Evolutionary conservation across 2,888 invertebrate species (phyloP).

Genomic region (Steinernema carpocapsae): DNA sequence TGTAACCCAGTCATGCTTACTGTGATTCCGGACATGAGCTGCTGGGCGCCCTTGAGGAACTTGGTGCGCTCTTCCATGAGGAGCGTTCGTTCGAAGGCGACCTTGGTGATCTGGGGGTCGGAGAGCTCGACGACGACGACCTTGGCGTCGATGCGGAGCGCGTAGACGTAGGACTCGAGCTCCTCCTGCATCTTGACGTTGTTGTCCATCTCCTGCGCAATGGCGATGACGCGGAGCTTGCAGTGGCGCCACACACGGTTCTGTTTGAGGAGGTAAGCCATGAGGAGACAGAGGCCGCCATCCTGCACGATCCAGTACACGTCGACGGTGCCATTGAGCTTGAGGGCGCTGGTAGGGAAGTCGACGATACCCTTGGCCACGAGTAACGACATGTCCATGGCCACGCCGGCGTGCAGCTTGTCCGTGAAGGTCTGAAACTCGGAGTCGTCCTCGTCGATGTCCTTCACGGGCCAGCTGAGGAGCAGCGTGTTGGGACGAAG

Average conservation of each 20-base stretch:
- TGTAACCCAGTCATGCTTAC: neutral
- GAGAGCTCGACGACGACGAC: slow-evolving; percentile 77
- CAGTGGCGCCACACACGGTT: slow-evolving; percentile 97
- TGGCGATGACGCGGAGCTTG: slow-evolving; percentile 96
- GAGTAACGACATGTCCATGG: slow-evolving; percentile 90
- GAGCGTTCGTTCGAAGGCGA: slow-evolving; percentile 95
- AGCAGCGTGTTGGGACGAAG: slow-evolving; percentile 97
- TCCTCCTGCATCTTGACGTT: slow-evolving; percentile 99
- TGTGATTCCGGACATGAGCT: neutral
- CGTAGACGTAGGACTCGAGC: slow-evolving; percentile 94
- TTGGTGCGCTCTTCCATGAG: slow-evolving; percentile 99
- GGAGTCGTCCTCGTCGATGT: slow-evolving; percentile 78
- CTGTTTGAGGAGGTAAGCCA: slow-evolving; percentile 78
- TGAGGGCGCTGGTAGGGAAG: slow-evolving; percentile 79
- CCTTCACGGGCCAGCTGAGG: slow-evolving; percentile 87
- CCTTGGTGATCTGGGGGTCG: slow-evolving; percentile 96
- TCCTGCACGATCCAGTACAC: slow-evolving; percentile 98
- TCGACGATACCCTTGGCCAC: slow-evolving; percentile 97
- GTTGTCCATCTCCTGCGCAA: slow-evolving; percentile 98
- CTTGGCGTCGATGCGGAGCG: slow-evolving; percentile 89
- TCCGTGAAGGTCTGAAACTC: slow-evolving; percentile 68
- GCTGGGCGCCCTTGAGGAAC: slow-evolving; percentile 75
- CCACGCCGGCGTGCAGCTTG: slow-evolving; percentile 77
- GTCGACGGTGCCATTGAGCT: slow-evolving; percentile 86
- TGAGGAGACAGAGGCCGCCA: slow-evolving; percentile 93